Evolutionary conservation across 2,113 vertebrate genomes (phyloP).

Genomic region (Silurus glanis): DNA sequence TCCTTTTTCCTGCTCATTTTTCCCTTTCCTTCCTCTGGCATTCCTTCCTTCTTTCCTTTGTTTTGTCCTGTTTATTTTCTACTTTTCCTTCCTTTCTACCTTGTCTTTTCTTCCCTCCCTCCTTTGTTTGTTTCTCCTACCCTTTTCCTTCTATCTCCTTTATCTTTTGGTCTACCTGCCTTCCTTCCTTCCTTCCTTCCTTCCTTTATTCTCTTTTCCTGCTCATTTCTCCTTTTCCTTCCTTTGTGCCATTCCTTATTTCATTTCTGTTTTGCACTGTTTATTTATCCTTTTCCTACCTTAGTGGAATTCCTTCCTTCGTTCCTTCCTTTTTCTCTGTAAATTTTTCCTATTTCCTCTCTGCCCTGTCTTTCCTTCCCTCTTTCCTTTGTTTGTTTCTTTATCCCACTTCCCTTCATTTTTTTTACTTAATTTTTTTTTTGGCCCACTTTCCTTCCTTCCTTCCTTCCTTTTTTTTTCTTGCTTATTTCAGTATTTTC

Average conservation of each 20-base stretch:
- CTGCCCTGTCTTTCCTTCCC: background rate
- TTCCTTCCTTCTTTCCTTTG: too few species aligned
- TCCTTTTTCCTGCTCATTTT: too few species aligned
- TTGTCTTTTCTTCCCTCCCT: background rate
- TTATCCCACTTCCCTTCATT: background rate
- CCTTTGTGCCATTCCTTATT: background rate
- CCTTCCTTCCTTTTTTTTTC: background rate
- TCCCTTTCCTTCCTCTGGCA: too few species aligned
- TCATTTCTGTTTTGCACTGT: background rate
- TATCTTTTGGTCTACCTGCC: background rate
- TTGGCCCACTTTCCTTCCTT: background rate
- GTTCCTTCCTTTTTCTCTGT: background rate
- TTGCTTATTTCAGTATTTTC: too few species aligned
- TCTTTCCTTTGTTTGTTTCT: background rate
- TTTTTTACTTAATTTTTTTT: too few species aligned
- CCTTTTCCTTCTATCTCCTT: background rate
- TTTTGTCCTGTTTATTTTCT: too few species aligned
- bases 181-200: background rate
- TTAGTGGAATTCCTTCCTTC: background rate
- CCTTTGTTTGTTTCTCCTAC: too few species aligned
- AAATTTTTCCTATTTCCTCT: too few species aligned
- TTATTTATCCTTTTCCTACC: background rate
- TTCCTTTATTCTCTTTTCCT: background rate
- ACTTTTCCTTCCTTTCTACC: too few species aligned
- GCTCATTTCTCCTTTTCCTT: background rate